Base-by-base conservation (phyloP, 2,888 invertebrate genomes). In the Hirtodrosophila cameraria region DNA sequence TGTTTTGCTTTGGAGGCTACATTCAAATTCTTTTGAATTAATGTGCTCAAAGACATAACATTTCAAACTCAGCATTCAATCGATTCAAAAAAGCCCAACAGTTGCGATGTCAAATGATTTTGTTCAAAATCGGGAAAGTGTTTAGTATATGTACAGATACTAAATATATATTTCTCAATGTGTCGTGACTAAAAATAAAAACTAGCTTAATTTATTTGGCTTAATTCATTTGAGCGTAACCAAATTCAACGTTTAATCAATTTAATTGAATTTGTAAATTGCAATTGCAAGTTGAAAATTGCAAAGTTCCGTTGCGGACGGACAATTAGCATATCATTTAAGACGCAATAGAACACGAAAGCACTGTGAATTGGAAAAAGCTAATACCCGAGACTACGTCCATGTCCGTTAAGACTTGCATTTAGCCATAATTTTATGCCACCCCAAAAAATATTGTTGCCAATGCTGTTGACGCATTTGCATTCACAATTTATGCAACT, bases 401-500 rank as follows among this genome's bases (percentile, higher is more conserved):
- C 5, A 30, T 23, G 31, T 42, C 36, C 59, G 59, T 18, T 15
- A 27, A 28, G 20, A 27, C 42, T 58, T 49, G 38, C 58, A 49
- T 20, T 45, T 46, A 23, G 45, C 23, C 61, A 68, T 55, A 67
- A 67, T 50, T 42, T 36, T 38, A 38, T 55, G 70, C 36, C 41
- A 50, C 7, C 38, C 18, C 13, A 31, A 23, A 25, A 33, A 28
- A 53, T 48, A 53, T 35, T 33, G 31, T 53, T 13, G 31, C 30
- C 11, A 20, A 18, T 36, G 35, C 35, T 33, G 13, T 33, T 28
- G 28, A 18, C 55, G 39, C 41, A 72, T 85, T 85, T 81, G 67
- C 85, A 81, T 75, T 39, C 38, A 41, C 31, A 72, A 85, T 85
- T 81, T 75, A 78, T 81, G 85, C 78, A 63, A 38, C 38, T 79